A percentile compares a stretch with the other conserved stretches of the same genome.
Conservation (phyloP, 1,140 invertebrate species). For the Drosophila setifemur region DNA sequence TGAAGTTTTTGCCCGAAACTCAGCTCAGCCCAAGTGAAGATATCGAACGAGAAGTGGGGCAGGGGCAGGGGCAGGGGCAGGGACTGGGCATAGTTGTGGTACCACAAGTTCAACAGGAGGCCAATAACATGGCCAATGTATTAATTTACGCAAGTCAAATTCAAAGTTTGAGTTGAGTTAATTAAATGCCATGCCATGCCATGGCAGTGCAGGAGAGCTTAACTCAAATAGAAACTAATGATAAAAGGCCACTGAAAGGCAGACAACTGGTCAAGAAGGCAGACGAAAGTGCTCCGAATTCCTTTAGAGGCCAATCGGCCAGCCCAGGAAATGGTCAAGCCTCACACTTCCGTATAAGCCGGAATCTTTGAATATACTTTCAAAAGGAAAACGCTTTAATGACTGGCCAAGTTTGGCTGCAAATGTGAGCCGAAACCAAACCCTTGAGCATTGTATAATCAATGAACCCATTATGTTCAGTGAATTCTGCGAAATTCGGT, state of each 20-base stretch:
- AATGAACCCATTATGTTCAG: constrained; percentile 14
- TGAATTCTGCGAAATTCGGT: constrained; percentile 7
- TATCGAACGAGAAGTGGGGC: constrained; percentile 9
- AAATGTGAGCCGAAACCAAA: constrained; percentile 7
- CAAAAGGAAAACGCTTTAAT: constrained; percentile 16
- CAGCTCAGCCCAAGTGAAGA: constrained; percentile 31
- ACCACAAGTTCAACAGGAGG: constrained; percentile 38
- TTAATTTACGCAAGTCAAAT: constrained; percentile 63
- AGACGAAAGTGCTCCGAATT: not conserved
- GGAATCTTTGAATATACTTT: constrained; percentile 27
- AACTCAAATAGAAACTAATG: constrained; percentile 66
- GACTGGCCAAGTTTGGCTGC: constrained; percentile 21
- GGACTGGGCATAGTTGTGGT: constrained; percentile 57
- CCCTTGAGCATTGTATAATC: constrained; percentile 16
- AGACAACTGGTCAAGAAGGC: constrained; percentile 12
- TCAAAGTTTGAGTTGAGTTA: constrained; percentile 59
- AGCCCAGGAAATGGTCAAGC: constrained; percentile 18
- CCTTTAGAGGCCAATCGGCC: constrained; percentile 1
- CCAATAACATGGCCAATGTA: constrained; percentile 71
- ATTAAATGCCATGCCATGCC: constrained; percentile 63
- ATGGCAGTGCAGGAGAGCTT: constrained; percentile 16
- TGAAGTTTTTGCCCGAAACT: constrained; percentile 38
- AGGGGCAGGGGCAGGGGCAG: not conserved
- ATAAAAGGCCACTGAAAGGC: constrained; percentile 20
- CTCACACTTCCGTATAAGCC: constrained; percentile 3